Evolutionary conservation across 2,113 vertebrate genomes (phyloP), one percentile per base, ranked within the genome.

Genomic region (Bolborhynchus lineola): DNA sequence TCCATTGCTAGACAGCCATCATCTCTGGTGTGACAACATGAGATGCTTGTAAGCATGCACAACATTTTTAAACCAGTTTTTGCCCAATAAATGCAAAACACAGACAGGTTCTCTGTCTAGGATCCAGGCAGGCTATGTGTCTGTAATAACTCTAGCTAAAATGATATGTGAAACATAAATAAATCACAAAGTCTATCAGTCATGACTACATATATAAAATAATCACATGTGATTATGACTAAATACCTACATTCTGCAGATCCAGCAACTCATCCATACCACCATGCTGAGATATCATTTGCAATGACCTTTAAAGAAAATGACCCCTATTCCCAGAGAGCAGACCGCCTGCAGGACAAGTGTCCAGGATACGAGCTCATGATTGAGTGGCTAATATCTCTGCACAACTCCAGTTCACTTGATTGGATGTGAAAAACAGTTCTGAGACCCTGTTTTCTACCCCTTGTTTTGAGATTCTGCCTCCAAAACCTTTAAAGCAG

Each of bases 391-490:
- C 52, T 86, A 82, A 49, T 84, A 64, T 78, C 69, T 88, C 47
- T 47, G 55, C 42, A 52, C 42, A 90, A 52, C 17, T 71, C 65
- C 64, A 68, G 65, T 46, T 78, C 91, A 88, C 47, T 62, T 68
- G 55, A 65, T 67, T 17, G 31, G 72, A 90, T 44, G 72, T 2
- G 19, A 95, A 92, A 93, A 93, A 20, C 20, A 67, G 55, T 75
- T 63, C 21, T 37, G 21, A 96, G 47, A 75, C 11, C 29, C 25
- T 28, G 16, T 20, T 65, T 92, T 92, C 82, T 90, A n/a, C 3
- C 3, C 12, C 1, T 2, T 72, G 11, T 63, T 82, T 59, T 0
- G 0, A 77, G 25, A 71, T 11, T 88, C 0, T 0, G 13, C 42
- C 52, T 74, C 46, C 37, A 69, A 93, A 94, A 74, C 16, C 37